Evolutionary conservation across 1,140 invertebrate species (phyloP).

Genomic region (Ptiloglossa arizonensis): DNA sequence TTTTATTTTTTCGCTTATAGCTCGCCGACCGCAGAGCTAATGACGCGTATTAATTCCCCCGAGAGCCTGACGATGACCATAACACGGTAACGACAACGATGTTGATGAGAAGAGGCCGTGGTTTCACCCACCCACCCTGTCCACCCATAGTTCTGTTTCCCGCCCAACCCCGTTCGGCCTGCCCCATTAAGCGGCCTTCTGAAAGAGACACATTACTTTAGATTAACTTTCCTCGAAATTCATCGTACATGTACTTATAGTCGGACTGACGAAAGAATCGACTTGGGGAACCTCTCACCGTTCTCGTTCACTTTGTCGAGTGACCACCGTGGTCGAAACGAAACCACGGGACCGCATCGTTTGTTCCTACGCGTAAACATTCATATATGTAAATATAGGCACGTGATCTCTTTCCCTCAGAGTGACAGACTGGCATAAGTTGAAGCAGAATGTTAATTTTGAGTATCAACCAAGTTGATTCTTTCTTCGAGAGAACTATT

Average conservation of each 20-base stretch:
- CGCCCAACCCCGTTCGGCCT: constrained; percentile 81
- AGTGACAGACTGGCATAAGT: no score
- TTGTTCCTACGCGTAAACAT: no score
- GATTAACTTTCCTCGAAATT: not conserved
- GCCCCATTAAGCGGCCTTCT: constrained; percentile 79
- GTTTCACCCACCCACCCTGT: constrained; percentile 84
- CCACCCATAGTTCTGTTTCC: constrained; percentile 79
- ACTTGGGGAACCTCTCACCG: not conserved
- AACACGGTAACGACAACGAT: constrained; percentile 79
- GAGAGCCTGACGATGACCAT: constrained; percentile 70
- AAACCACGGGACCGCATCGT: no score
- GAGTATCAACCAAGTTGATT: no score
- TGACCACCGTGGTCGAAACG: no score
- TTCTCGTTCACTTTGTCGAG: no score
- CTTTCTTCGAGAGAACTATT: no score
- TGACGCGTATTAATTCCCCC: constrained; percentile 46
- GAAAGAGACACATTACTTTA: constrained; percentile 63
- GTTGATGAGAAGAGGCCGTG: constrained; percentile 82
- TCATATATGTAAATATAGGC: no score
- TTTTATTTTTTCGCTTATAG: constrained; percentile 26
- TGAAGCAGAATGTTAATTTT: no score
- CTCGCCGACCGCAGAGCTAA: constrained; percentile 47
- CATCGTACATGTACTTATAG: not conserved
- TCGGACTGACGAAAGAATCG: not conserved
- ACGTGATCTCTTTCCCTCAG: no score